A percentile compares a stretch with the other conserved stretches of the same genome.
These are phyloP conservation scores for Petroica traversi DNA, from an alignment of 2,113 vertebrate species.

Conservation along the genomic window DNA sequence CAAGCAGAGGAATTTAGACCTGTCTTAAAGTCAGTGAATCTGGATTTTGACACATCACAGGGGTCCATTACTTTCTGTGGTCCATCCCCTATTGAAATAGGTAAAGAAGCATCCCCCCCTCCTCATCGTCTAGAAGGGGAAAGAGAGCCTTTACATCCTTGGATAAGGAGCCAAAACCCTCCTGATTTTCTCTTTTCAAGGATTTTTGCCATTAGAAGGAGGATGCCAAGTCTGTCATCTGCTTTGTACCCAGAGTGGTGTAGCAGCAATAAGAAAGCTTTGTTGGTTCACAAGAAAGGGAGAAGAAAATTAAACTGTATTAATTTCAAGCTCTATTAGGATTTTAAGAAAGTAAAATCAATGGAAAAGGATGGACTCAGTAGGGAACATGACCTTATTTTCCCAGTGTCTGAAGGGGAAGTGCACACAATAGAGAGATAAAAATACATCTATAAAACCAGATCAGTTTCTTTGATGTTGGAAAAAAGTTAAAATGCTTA, in stretches of 20 bases:
- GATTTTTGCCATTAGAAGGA: not conserved
- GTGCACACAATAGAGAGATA: slow-evolving; percentile 12
- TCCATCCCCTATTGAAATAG: not conserved
- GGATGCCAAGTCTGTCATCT: not conserved
- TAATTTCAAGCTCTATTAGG: slow-evolving; percentile 68
- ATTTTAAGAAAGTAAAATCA: slow-evolving; percentile 53
- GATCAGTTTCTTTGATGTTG: not conserved
- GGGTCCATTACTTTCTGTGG: not conserved
- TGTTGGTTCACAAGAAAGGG: not conserved
- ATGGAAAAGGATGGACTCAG: slow-evolving; percentile 49
- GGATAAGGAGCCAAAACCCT: not conserved
- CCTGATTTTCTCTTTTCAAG: not conserved
- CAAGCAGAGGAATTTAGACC: not conserved
- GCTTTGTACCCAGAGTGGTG: not conserved
- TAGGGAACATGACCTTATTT: slow-evolving; percentile 42
- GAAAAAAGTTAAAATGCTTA: slow-evolving; percentile 31
- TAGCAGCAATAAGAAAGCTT: not conserved
- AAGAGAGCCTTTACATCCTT: not conserved
- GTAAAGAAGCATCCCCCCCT: not conserved
- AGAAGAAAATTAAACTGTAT: slow-evolving; percentile 18
- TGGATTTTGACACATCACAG: not conserved
- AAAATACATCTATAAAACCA: slow-evolving; percentile 33
- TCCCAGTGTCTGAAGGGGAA: slow-evolving; percentile 15
- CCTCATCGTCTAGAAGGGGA: not conserved
- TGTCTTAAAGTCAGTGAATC: not conserved